Percentiles rank a stretch among this genome's conserved stretches.
Conservation (phyloP, 2,113 vertebrate genomes). For the Ceuthmochares aereus region DNA sequence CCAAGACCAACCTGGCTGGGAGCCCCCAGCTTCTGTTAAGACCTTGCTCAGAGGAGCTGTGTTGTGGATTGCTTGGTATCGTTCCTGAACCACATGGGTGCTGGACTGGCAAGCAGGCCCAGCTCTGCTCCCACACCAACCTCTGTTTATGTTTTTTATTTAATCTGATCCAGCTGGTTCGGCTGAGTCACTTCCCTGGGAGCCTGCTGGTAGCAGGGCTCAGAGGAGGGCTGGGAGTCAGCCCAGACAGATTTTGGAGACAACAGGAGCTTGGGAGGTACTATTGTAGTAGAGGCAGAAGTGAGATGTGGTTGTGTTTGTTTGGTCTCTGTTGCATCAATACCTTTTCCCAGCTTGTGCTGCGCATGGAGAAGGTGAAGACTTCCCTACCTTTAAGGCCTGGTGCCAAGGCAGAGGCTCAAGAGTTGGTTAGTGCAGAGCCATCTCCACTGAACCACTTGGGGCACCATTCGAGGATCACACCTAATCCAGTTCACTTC, state of each 20-base stretch:
- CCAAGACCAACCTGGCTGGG: not conserved
- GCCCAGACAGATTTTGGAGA: not conserved
- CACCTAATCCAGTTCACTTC: not conserved
- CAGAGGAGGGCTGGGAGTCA: not conserved
- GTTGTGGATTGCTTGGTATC: not conserved
- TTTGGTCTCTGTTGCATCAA: not conserved
- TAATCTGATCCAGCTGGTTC: not conserved
- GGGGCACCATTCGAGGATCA: not conserved
- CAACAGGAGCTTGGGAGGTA: not conserved
- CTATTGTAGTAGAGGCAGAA: not conserved
- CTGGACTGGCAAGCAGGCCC: not conserved
- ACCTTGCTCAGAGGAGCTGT: not conserved
- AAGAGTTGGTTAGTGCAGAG: not conserved
- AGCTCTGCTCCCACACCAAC: not conserved
- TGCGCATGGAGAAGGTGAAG: not conserved
- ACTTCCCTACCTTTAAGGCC: not conserved
- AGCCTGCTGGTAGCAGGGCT: not conserved
- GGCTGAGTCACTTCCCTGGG: not conserved
- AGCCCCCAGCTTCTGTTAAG: not conserved
- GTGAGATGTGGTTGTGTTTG: rapidly evolving
- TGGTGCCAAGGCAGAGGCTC: not conserved
- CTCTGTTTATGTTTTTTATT: not conserved
- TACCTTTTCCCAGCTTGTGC: not conserved
- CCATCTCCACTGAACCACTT: not conserved
- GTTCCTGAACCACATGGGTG: not conserved